Evolutionary conservation across 2,888 invertebrate genomes (phyloP).

Genomic region (Pheosia tremula): DNA sequence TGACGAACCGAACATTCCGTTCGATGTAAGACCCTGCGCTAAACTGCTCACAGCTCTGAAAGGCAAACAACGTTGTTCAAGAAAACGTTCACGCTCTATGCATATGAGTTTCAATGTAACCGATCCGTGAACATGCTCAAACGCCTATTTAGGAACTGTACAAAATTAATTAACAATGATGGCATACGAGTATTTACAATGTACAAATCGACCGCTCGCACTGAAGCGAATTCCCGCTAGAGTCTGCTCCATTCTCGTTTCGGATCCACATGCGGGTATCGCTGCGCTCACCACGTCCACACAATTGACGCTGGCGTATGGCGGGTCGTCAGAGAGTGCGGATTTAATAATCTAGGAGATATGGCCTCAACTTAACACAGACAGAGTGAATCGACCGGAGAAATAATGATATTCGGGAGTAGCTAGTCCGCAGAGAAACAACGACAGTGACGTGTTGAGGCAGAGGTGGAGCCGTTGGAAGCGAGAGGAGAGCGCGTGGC

Average conservation of each 20-base stretch:
- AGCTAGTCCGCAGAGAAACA: not conserved
- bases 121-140: constrained; percentile 56
- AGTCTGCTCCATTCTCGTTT: constrained; percentile 26
- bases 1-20: constrained; percentile 91
- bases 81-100: constrained; percentile 33
- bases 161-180: constrained; percentile 54
- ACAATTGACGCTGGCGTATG: too few species aligned
- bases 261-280: constrained; percentile 9
- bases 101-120: constrained; percentile 33
- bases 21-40: constrained; percentile 86
- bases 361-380: too few species aligned
- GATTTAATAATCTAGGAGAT: too few species aligned
- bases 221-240: constrained; percentile 23
- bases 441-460: not conserved
- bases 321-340: too few species aligned
- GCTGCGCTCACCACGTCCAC: not conserved
- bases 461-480: constrained; percentile 8
- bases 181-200: constrained; percentile 65
- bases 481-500: constrained; percentile 13
- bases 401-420: too few species aligned
- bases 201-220: constrained; percentile 39
- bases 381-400: too few species aligned
- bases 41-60: constrained; percentile 82
- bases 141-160: constrained; percentile 55
- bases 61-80: constrained; percentile 61